phyloP scores from a whole-genome alignment of 2,888 invertebrate genomes.

The Daptonema setosum region DNA sequence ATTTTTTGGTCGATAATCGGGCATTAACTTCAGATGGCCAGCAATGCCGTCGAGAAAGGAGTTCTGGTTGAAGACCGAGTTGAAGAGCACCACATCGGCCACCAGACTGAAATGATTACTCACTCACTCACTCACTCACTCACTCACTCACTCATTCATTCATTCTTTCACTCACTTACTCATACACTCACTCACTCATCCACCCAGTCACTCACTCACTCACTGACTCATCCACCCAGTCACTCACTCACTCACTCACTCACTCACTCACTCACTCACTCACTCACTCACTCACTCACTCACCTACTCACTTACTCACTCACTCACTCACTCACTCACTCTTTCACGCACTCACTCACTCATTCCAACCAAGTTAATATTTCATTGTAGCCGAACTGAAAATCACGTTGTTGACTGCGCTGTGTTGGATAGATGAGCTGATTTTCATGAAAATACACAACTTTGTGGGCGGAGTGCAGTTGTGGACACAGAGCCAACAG shows the following conservation, averaged over 20 bases:
- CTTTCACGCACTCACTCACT: neutral
- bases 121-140: neutral
- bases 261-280: neutral
- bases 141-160: too few relatives aligned
- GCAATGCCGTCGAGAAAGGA: slow-evolving; percentile 43
- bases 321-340: neutral
- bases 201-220: too few relatives aligned
- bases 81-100: slow-evolving; percentile 47
- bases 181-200: too few relatives aligned
- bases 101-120: slow-evolving; percentile 36
- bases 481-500: slow-evolving; percentile 45
- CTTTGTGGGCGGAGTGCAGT: slow-evolving; percentile 37
- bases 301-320: neutral
- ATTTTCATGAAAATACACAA: slow-evolving; percentile 56
- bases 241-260: too few relatives aligned
- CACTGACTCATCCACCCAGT: too few relatives aligned
- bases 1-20: slow-evolving; percentile 40
- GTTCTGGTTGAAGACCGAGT: slow-evolving; percentile 46
- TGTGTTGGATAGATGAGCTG: slow-evolving; percentile 47
- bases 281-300: too few relatives aligned
- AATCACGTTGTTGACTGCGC: slow-evolving; percentile 45
- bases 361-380: slow-evolving; percentile 42
- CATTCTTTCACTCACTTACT: too few relatives aligned
- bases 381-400: slow-evolving; percentile 54
- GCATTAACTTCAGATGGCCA: slow-evolving; percentile 42